phyloP scores from a whole-genome alignment of 2,888 invertebrate species.

The Criorhina ranunculi region DNA sequence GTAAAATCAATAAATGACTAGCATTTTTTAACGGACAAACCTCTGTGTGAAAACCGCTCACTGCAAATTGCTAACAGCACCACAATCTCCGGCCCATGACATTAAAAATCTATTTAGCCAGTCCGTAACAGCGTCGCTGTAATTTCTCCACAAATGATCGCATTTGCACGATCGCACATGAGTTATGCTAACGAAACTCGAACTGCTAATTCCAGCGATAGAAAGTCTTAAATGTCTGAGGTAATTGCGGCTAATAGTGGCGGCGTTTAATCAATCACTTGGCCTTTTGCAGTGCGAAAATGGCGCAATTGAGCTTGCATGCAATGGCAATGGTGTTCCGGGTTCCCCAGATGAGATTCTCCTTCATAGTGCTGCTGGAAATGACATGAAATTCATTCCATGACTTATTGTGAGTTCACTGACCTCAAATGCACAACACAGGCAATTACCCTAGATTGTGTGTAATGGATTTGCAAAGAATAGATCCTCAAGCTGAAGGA shows the following conservation, averaged over 20 bases:
- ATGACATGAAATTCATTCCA: conserved; percentile 43
- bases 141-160: conserved; percentile 73
- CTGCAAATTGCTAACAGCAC: conserved; percentile 42
- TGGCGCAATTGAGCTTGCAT: neutral
- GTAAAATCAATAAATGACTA: conserved; percentile 10
- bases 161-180: conserved; percentile 75
- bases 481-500: conserved; percentile 1
- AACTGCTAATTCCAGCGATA: conserved; percentile 64
- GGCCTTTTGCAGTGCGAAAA: conserved; percentile 54
- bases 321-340: neutral
- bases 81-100: conserved; percentile 43
- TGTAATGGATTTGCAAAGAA: conserved; percentile 49
- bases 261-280: conserved; percentile 70
- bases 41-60: neutral
- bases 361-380: neutral
- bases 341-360: neutral
- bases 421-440: conserved; percentile 38
- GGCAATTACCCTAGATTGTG: conserved; percentile 60
- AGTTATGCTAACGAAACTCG: conserved; percentile 70
- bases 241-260: conserved; percentile 72
- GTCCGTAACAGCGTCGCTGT: conserved; percentile 46
- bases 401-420: conserved; percentile 50
- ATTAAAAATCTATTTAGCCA: conserved; percentile 73
- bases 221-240: conserved; percentile 69
- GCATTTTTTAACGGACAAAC: neutral